A percentile compares a stretch with the other conserved stretches of the same genome.
Evolutionary conservation across 2,797 vertebrate species (phyloP).

Genomic region (Tympanoctomys barrerae): DNA sequence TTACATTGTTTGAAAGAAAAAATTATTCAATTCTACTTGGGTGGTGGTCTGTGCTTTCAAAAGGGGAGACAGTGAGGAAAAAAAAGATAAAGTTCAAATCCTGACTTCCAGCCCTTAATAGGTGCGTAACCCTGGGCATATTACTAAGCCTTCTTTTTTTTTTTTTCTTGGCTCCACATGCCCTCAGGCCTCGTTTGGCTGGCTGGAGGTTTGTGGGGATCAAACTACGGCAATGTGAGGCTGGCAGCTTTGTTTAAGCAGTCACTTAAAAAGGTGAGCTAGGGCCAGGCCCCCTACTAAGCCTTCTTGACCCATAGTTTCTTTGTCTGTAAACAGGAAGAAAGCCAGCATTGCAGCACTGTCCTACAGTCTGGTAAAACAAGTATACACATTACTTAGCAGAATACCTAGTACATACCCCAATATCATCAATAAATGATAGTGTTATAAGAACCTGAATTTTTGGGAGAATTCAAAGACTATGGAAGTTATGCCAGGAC

Average conservation of each 20-base stretch:
- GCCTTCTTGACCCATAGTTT: neutral
- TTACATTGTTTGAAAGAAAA: neutral
- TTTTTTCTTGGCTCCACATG: too few species aligned
- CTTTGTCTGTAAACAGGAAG: neutral
- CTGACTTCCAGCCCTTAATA: neutral
- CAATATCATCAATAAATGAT: neutral
- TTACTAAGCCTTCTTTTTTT: neutral
- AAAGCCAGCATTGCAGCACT: neutral
- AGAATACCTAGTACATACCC: neutral
- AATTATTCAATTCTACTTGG: neutral
- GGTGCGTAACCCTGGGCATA: neutral
- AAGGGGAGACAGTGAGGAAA: neutral
- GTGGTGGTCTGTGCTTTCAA: neutral
- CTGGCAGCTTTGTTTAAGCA: too few species aligned
- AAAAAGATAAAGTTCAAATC: neutral
- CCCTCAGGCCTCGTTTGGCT: too few species aligned
- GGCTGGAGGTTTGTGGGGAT: too few species aligned
- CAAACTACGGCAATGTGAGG: too few species aligned
- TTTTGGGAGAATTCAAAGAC: slow-evolving; percentile 25
- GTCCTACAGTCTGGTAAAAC: slow-evolving; percentile 6
- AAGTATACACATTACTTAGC: neutral
- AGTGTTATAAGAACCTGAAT: neutral
- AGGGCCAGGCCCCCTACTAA: too few species aligned
- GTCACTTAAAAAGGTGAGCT: too few species aligned
- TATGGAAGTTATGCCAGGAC: neutral